A percentile compares a stretch with the other conserved stretches of the same genome.
phyloP scores from a whole-genome alignment of 2,113 vertebrate genomes.

The Corythoichthys intestinalis region DNA sequence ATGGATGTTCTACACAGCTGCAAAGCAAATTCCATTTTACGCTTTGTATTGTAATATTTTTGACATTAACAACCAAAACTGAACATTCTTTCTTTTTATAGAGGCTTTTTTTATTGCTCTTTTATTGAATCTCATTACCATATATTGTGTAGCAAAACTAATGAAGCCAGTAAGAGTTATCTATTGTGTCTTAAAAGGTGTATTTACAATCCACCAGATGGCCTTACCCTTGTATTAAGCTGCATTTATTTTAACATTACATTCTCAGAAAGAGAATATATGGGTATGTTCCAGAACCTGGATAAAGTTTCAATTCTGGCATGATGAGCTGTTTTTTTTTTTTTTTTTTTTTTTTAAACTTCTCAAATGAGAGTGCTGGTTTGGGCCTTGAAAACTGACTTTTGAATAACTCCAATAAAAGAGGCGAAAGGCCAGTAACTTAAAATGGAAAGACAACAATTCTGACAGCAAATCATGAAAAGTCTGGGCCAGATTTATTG shows the following conservation, averaged over 20 bases:
- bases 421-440: too few relatives aligned
- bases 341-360: background rate
- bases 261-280: background rate
- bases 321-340: background rate
- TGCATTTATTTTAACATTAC: constrained; percentile 9
- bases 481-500: too few relatives aligned
- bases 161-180: background rate
- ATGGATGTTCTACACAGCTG: too few relatives aligned
- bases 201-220: constrained; percentile 3
- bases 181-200: background rate
- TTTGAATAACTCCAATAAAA: too few relatives aligned
- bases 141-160: background rate
- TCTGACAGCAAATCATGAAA: too few relatives aligned
- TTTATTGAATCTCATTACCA: background rate
- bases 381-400: too few relatives aligned
- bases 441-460: too few relatives aligned
- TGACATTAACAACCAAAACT: background rate
- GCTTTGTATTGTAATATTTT: background rate
- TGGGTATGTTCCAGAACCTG: background rate
- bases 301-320: background rate
- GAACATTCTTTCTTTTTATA: background rate
- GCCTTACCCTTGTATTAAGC: background rate
- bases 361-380: background rate
- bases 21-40: too few relatives aligned
- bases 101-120: background rate